phyloP scores from a whole-genome alignment of 2,888 invertebrate genomes.

The Hydrotaea diabolus region DNA sequence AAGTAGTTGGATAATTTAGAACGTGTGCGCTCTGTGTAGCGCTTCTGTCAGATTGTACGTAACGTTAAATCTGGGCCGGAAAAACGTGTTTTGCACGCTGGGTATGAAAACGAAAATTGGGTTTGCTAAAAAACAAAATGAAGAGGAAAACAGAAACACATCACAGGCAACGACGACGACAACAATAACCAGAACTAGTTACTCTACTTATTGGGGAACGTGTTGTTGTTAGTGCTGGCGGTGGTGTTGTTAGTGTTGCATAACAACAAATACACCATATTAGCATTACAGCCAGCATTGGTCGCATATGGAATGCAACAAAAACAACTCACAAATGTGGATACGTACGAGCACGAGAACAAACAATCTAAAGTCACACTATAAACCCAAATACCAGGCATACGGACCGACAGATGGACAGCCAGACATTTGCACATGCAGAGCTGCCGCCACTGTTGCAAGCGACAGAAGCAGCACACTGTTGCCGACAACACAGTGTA shows the following conservation, averaged over 20 bases:
- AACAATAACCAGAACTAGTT: conserved; percentile 28
- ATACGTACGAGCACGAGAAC: background rate
- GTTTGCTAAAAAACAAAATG: conserved; percentile 40
- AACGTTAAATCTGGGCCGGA: conserved; percentile 62
- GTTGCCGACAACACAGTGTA: background rate
- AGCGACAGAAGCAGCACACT: background rate
- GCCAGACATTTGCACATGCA: background rate
- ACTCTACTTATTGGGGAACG: conserved; percentile 30
- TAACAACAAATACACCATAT: conserved; percentile 28
- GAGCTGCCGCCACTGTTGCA: conserved; percentile 1
- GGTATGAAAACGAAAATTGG: conserved; percentile 57
- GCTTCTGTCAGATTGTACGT: conserved; percentile 38
- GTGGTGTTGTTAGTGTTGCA: conserved; percentile 37
- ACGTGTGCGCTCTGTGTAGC: conserved; percentile 40
- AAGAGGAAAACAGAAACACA: background rate
- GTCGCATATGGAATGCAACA: conserved; percentile 10
- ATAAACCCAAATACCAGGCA: conserved; percentile 63
- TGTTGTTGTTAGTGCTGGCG: conserved; percentile 30
- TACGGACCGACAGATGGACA: too few relatives aligned
- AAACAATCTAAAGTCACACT: conserved; percentile 60
- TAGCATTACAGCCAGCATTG: conserved; percentile 20
- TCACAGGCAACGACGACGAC: conserved; percentile 35
- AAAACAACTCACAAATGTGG: conserved; percentile 30
- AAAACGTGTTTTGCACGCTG: conserved; percentile 64
- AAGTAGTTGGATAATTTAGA: conserved; percentile 57